These are phyloP conservation scores for Megaceryle alcyon DNA, from an alignment of 2,797 vertebrate species.

Conservation along the genomic window DNA sequence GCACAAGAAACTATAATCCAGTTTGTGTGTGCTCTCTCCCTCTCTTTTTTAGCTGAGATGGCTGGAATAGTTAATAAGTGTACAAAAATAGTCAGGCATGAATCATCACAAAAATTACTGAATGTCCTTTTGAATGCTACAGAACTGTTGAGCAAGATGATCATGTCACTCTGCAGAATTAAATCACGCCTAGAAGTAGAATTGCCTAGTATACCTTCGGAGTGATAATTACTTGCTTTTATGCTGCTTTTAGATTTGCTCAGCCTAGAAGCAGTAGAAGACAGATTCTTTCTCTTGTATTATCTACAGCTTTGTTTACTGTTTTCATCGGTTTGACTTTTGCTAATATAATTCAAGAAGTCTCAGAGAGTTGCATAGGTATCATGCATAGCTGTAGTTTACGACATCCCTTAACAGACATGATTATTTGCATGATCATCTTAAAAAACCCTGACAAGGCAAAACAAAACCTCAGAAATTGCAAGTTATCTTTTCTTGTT, in stretches of 20 bases:
- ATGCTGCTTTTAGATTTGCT: neutral
- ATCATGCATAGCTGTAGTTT: neutral
- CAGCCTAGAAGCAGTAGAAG: neutral
- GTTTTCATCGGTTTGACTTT: neutral
- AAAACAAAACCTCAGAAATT: neutral
- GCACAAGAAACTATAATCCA: neutral
- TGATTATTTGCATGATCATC: neutral
- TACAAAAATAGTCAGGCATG: slow-evolving; percentile 2
- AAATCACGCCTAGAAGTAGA: neutral
- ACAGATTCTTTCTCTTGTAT: neutral
- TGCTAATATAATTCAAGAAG: neutral
- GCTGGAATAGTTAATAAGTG: neutral
- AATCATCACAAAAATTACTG: neutral
- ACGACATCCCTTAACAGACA: neutral
- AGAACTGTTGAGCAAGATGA: neutral
- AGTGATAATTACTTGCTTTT: neutral
- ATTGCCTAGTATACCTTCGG: neutral
- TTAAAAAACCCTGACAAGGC: neutral
- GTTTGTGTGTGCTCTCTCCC: neutral
- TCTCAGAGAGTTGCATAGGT: neutral
- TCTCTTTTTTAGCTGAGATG: neutral
- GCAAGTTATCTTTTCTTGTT: neutral
- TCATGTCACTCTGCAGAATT: neutral
- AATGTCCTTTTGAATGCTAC: neutral
- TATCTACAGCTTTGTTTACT: neutral